Evolutionary conservation across 2,888 invertebrate genomes (phyloP).

Genomic region (Noctua janthe): DNA sequence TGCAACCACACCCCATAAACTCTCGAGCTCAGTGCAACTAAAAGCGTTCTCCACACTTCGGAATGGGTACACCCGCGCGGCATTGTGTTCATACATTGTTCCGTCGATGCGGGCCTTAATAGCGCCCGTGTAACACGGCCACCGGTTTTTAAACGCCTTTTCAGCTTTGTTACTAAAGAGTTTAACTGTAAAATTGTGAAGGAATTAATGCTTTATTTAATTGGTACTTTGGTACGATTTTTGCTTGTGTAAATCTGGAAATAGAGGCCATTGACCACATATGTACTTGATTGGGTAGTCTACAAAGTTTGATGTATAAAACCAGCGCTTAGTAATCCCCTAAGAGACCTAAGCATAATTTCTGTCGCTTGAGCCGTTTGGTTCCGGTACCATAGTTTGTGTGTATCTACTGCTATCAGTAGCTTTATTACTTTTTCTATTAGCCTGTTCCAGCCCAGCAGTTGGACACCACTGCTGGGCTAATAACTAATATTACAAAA

Average conservation of each 20-base stretch:
- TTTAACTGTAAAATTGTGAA: conserved; percentile 23
- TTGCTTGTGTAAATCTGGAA: background rate
- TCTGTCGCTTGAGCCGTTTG: background rate
- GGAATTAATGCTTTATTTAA: conserved; percentile 19
- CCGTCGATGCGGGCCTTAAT: conserved; percentile 70
- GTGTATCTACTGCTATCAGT: background rate
- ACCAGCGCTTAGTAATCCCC: background rate
- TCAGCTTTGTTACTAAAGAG: conserved; percentile 31
- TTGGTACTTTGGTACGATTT: conserved; percentile 8
- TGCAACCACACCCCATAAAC: conserved; percentile 32
- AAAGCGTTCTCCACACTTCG: conserved; percentile 74
- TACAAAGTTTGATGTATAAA: background rate
- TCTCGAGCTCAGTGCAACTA: conserved; percentile 61
- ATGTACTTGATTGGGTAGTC: background rate
- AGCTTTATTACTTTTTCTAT: too few relatives aligned
- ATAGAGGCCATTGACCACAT: background rate
- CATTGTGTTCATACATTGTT: conserved; percentile 75
- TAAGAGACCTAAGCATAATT: background rate
- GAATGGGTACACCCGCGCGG: conserved; percentile 73
- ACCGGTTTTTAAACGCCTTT: conserved; percentile 59
- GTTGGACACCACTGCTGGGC: too few relatives aligned
- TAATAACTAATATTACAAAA: too few relatives aligned
- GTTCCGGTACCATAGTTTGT: background rate
- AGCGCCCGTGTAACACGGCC: conserved; percentile 58
- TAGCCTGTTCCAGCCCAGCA: too few relatives aligned